Evolutionary conservation across 2,888 invertebrate species (phyloP), one percentile per base, ranked within the genome.

Genomic region (Chelonus formosanus): DNA sequence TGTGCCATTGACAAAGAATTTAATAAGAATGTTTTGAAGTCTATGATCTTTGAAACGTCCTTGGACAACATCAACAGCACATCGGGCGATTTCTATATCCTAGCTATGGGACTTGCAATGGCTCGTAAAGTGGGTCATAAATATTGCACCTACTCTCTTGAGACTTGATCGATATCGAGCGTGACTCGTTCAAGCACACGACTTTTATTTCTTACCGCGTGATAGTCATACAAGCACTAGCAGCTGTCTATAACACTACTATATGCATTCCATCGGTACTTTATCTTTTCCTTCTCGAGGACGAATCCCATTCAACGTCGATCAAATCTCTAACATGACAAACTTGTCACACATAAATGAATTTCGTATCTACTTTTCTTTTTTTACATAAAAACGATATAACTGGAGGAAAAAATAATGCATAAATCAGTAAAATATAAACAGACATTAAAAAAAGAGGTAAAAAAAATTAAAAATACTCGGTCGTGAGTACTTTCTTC

Each of bases 61-160:
- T 53, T 53, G 45, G 36, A 43, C 31, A 53, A 47, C 58, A 35
- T 48, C 35, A 58, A n/a, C n/a, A 10, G 47, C 58, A 7, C 47
- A 48, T 47, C 10, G 20, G 47, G 47, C 31, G 55, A 47, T 35
- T 47, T 47, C 5, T 35, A 47, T 48, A 35, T 58, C 40, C 40
- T 53, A 44, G 31, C 43, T 8, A 31, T 57, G 52, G 44, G n/a
- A 20, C 32, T 52, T 31, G 35, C 43, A 43, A 34, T 53, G 10
- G 61, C 10, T 58, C 58, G 63, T 63, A 63, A 63, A 67, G 50
- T 63, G 58, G 56, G 67, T 62, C 58, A 67, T 63, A 67, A 67
- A 63, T 58, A 54, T 58, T 57, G 45, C 45, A 67, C 57, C 54
- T 62, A 50, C 44, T 47, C 44, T 63, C 58, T 44, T 10, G 53